Conservation (phyloP, 1,140 invertebrate species). For the Lutraria rhynchaena region DNA sequence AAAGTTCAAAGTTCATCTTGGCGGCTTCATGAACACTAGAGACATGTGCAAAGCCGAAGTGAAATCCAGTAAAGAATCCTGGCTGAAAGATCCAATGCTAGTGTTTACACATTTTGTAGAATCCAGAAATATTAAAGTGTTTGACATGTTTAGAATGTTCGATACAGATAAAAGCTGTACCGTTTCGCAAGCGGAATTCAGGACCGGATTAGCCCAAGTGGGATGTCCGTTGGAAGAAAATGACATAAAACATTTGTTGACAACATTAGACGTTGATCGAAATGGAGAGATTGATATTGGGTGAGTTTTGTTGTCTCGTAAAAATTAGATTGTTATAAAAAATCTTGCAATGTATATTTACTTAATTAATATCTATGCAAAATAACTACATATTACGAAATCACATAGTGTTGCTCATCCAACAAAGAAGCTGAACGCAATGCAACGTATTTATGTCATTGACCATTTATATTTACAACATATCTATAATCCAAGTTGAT, state of each 20-base stretch:
- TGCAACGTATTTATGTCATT: no score
- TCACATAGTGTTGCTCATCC: no score
- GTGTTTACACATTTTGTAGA: constrained; percentile 54
- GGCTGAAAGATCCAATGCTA: constrained; percentile 49
- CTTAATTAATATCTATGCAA: no score
- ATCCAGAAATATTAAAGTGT: constrained; percentile 36
- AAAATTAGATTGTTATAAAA: no score
- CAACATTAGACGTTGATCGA: constrained; percentile 38
- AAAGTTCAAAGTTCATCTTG: constrained; percentile 44
- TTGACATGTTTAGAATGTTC: constrained; percentile 52
- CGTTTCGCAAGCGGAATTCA: constrained; percentile 29
- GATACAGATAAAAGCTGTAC: constrained; percentile 54
- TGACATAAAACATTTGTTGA: constrained; percentile 24
- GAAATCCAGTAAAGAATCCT: constrained; percentile 31
- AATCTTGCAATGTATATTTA: no score
- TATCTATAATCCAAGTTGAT: no score
- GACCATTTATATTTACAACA: no score
- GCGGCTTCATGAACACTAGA: constrained; percentile 45
- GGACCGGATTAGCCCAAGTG: not conserved
- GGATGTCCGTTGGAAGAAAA: constrained; percentile 27
- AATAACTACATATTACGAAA: no score
- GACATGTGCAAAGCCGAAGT: constrained; percentile 45
- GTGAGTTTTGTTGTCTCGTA: constrained; percentile 3
- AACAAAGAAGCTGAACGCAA: no score
- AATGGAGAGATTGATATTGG: constrained; percentile 48